These are phyloP conservation scores for Gorsachius goisagi DNA, from an alignment of 2,113 vertebrate genomes.

Conservation along the genomic window DNA sequence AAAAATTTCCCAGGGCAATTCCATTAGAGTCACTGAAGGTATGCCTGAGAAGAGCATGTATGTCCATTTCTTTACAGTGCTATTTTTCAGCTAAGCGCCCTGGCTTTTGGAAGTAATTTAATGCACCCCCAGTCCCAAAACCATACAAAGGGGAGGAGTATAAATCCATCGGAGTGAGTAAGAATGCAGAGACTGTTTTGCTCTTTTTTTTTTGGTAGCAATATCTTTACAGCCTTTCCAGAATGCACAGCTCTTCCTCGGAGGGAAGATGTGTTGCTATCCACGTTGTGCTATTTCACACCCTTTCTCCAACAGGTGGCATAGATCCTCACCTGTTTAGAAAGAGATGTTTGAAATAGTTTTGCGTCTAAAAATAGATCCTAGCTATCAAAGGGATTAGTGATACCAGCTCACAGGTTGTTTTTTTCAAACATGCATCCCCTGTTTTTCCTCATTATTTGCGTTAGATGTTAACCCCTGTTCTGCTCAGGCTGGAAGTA, in stretches of 20 bases:
- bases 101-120: not conserved
- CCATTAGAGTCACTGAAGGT: not conserved
- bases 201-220: not conserved
- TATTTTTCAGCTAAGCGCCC: not conserved
- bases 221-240: not conserved
- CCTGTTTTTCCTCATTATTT: not conserved
- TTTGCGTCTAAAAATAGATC: not conserved
- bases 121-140: not conserved
- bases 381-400: not conserved
- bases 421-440: not conserved
- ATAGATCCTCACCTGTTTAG: constrained; percentile 33
- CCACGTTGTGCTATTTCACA: constrained; percentile 10
- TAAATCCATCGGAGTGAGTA: not conserved
- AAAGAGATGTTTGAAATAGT: not conserved
- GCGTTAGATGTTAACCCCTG: not conserved
- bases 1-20: not conserved
- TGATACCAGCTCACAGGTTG: not conserved
- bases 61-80: not conserved
- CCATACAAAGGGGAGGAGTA: not conserved
- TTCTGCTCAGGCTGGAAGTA: not conserved
- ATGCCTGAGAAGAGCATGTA: not conserved
- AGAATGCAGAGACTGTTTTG: not conserved
- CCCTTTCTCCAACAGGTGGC: constrained; percentile 27
- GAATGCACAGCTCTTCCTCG: not conserved
- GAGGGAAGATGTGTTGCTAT: not conserved